Conservation (phyloP, 2,113 vertebrate species). For the Nerophis ophidion region DNA sequence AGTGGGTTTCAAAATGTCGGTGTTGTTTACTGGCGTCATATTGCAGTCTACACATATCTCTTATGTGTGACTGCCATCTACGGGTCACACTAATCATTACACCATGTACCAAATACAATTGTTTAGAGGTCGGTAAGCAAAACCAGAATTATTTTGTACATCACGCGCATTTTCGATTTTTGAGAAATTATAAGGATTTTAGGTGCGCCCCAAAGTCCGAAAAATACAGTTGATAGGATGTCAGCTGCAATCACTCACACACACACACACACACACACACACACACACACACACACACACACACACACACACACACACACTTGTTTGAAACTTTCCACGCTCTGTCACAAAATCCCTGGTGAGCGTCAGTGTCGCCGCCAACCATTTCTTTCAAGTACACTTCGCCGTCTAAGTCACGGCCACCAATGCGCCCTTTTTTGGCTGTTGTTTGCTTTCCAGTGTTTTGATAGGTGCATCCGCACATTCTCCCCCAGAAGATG, state of each 20-base stretch:
- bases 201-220: too few species aligned
- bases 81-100: too few species aligned
- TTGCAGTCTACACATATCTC: too few species aligned
- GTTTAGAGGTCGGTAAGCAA: too few species aligned
- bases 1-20: too few species aligned
- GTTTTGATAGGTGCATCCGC: constrained; percentile 30
- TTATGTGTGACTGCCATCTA: too few species aligned
- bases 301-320: neutral
- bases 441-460: constrained; percentile 15
- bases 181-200: too few species aligned
- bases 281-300: constrained; percentile 10
- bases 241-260: constrained; percentile 42
- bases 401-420: constrained; percentile 20
- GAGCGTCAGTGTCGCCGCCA: neutral
- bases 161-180: too few species aligned
- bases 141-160: too few species aligned
- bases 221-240: neutral
- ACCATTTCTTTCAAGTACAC: constrained; percentile 15
- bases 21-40: too few species aligned
- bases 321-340: constrained; percentile 39
- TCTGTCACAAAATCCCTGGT: constrained; percentile 28
- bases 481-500: constrained; percentile 20
- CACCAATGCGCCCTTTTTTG: constrained; percentile 9
- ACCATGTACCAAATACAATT: too few species aligned
- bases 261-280: neutral